Conservation (phyloP, 1,140 invertebrate species). For the Drosophila sulfurigaster region DNA sequence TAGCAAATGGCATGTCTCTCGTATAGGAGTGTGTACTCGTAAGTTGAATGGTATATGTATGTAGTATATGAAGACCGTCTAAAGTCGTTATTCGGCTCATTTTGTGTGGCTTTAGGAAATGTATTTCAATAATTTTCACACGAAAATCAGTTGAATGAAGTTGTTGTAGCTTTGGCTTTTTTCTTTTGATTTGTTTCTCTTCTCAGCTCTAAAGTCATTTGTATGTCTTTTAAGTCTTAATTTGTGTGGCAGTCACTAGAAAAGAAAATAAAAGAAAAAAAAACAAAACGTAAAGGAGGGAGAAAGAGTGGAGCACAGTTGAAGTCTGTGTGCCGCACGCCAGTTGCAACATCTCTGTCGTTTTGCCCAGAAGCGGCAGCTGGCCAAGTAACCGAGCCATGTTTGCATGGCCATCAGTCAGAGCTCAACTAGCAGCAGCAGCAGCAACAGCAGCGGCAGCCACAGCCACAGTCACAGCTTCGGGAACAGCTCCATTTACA, state of each 20-base stretch:
- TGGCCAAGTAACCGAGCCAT: slow-evolving; percentile 30
- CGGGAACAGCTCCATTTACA: slow-evolving; percentile 41
- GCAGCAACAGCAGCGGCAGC: slow-evolving; percentile 10
- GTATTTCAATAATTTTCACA: slow-evolving; percentile 83
- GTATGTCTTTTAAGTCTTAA: slow-evolving; percentile 50
- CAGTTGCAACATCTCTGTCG: slow-evolving; percentile 7
- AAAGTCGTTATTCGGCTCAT: slow-evolving; percentile 35
- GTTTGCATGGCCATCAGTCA: slow-evolving; percentile 53
- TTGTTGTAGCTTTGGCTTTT: slow-evolving; percentile 40
- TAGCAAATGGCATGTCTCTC: slow-evolving; percentile 32
- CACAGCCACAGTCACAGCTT: slow-evolving; percentile 30
- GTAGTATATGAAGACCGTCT: slow-evolving; percentile 25
- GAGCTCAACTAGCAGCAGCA: slow-evolving; percentile 60
- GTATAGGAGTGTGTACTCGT: background rate
- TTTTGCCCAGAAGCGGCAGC: slow-evolving; percentile 25
- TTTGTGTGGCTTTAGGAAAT: slow-evolving; percentile 71
- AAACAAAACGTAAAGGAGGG: no score
- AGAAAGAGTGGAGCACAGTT: background rate
- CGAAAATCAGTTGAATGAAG: slow-evolving; percentile 75
- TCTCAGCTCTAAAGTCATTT: slow-evolving; percentile 43
- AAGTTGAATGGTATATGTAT: slow-evolving; percentile 1
- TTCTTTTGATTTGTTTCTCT: slow-evolving; percentile 32
- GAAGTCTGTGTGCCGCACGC: background rate
- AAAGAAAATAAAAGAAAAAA: slow-evolving; percentile 1
- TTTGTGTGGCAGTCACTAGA: slow-evolving; percentile 35